phyloP scores from a whole-genome alignment of 2,888 invertebrate genomes.

The Epistrophe eligans region DNA sequence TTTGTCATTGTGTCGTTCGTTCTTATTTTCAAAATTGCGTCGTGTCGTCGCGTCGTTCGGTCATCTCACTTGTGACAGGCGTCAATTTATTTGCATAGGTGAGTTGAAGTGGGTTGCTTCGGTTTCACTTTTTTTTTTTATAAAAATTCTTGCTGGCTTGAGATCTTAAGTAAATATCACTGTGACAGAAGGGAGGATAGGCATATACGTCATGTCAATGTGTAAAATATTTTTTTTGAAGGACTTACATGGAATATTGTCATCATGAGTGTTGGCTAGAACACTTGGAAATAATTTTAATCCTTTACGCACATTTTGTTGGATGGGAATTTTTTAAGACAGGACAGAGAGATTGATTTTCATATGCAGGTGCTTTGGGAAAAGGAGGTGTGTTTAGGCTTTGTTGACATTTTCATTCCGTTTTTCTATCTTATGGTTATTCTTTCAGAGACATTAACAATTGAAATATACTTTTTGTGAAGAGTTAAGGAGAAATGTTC shows the following conservation, averaged over 20 bases:
- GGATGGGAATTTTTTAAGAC: conserved; percentile 15
- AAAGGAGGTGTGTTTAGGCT: background rate
- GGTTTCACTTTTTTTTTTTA: conserved; percentile 39
- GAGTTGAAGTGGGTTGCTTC: conserved; percentile 55
- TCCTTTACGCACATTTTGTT: conserved; percentile 63
- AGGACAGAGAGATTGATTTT: background rate
- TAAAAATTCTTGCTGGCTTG: conserved; percentile 6
- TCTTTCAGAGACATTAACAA: background rate
- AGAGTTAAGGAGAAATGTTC: too few relatives aligned
- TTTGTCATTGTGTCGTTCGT: conserved; percentile 51
- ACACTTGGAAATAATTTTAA: conserved; percentile 67
- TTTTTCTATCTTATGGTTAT: conserved; percentile 5
- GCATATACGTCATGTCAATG: background rate
- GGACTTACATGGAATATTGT: conserved; percentile 73
- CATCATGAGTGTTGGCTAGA: conserved; percentile 68
- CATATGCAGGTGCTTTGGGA: background rate
- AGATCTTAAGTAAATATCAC: conserved; percentile 49
- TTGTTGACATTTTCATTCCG: background rate
- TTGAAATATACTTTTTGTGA: too few relatives aligned
- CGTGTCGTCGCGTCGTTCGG: background rate
- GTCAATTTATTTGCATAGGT: conserved; percentile 73
- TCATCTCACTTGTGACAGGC: conserved; percentile 54
- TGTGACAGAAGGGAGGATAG: conserved; percentile 38
- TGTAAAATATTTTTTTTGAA: conserved; percentile 34
- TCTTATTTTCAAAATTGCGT: conserved; percentile 30